These are phyloP conservation scores for Brachypodius melanocephalos DNA, from an alignment of 2,113 vertebrate genomes.

Conservation along the genomic window DNA sequence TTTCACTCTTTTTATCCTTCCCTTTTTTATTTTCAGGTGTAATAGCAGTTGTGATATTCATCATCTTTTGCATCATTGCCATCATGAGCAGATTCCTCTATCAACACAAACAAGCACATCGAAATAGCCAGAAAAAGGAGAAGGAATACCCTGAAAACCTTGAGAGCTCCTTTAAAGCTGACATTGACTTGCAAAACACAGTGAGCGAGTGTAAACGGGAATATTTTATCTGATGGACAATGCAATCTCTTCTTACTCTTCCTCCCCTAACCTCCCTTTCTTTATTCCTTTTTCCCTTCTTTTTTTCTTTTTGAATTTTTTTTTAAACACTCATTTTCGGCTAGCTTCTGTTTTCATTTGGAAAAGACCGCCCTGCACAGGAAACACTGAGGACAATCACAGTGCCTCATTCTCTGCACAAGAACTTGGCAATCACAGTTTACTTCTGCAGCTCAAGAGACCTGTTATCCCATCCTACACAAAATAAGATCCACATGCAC, in stretches of 20 bases:
- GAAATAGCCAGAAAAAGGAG: conserved; percentile 78
- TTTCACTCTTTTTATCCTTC: neutral
- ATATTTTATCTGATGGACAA: conserved; percentile 90
- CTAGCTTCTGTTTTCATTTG: neutral
- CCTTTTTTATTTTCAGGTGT: conserved; percentile 75
- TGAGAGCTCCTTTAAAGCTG: conserved; percentile 87
- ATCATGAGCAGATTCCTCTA: conserved; percentile 89
- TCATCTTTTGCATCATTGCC: conserved; percentile 85
- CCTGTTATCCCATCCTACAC: neutral
- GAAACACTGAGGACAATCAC: conserved; percentile 31
- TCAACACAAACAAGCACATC: conserved; percentile 85
- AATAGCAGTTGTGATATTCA: conserved; percentile 89
- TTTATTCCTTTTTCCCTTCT: neutral
- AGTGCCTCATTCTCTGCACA: conserved; percentile 49
- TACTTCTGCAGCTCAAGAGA: conserved; percentile 27
- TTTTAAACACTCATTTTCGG: neutral
- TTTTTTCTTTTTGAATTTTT: neutral
- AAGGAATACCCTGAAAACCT: conserved; percentile 84
- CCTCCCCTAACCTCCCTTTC: neutral
- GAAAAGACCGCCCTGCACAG: conserved; percentile 24
- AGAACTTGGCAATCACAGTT: neutral
- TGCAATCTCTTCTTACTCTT: conserved; percentile 25
- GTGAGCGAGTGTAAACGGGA: conserved; percentile 92
- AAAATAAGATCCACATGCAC: conserved; percentile 11
- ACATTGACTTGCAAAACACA: conserved; percentile 89